Percentiles rank a stretch among this genome's conserved stretches.
These are phyloP conservation scores for Tolypeutes matacus DNA, from an alignment of 2,797 vertebrate species.

Conservation along the genomic window DNA sequence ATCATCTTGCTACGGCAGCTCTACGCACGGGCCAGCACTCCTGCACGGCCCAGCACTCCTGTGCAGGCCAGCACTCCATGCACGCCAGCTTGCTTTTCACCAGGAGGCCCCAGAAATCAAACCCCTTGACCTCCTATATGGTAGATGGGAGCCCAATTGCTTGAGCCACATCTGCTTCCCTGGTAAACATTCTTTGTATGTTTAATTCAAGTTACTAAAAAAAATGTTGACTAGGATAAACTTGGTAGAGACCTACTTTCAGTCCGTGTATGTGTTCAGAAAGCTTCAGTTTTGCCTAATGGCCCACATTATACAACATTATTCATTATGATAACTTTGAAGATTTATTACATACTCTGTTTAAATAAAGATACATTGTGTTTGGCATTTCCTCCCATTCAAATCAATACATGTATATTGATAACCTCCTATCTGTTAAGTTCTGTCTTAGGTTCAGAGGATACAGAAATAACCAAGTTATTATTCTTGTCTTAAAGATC, in stretches of 20 bases:
- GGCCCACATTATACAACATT: conserved; percentile 60
- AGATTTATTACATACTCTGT: conserved; percentile 20
- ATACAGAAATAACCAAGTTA: conserved; percentile 3
- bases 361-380: conserved; percentile 40
- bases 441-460: background rate
- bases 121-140: too few species aligned
- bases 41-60: too few species aligned
- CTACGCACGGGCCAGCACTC: too few species aligned
- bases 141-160: too few species aligned
- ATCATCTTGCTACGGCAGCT: too few species aligned
- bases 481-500: background rate
- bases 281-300: conserved; percentile 50
- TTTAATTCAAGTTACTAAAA: conserved; percentile 41
- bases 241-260: background rate
- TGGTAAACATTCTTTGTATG: conserved; percentile 34
- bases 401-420: conserved; percentile 39
- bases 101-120: too few species aligned
- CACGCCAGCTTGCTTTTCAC: too few species aligned
- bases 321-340: background rate
- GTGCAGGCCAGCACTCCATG: too few species aligned
- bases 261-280: conserved; percentile 21
- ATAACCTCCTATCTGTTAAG: background rate
- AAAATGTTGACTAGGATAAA: conserved; percentile 50
- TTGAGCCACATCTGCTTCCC: too few species aligned
- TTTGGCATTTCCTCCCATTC: conserved; percentile 40